These are phyloP conservation scores for Vesta saturnalis DNA, from an alignment of 2,888 invertebrate genomes.

Conservation along the genomic window DNA sequence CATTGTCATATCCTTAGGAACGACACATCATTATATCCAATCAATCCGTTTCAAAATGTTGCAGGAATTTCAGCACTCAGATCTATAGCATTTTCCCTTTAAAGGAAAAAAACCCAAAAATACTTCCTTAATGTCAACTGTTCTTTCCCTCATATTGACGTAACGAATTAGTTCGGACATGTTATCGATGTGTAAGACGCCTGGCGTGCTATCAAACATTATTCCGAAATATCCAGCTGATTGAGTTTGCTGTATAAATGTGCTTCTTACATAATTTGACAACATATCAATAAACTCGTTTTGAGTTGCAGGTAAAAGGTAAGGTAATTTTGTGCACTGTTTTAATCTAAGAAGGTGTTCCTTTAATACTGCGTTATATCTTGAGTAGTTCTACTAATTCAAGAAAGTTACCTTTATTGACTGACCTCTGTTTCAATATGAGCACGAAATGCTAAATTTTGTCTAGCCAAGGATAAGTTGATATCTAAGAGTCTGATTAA, in stretches of 20 bases:
- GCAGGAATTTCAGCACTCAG: background rate
- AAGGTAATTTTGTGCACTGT: too few relatives aligned
- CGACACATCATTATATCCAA: background rate
- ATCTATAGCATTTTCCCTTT: background rate
- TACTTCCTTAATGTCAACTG: background rate
- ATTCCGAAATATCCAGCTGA: background rate
- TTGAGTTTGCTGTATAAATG: background rate
- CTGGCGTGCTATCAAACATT: background rate
- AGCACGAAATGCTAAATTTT: background rate
- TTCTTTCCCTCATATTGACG: background rate
- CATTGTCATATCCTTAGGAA: background rate
- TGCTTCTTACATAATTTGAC: background rate
- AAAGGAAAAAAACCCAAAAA: background rate
- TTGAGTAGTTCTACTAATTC: background rate
- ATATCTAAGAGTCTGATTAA: background rate
- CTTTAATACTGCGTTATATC: too few relatives aligned
- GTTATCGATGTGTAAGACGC: background rate
- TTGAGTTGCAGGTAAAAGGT: background rate
- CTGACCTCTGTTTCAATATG: background rate
- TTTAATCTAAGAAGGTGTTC: too few relatives aligned
- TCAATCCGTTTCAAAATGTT: background rate
- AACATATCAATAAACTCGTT: background rate
- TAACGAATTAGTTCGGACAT: background rate
- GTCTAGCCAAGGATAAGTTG: background rate
- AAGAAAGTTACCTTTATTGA: conserved; percentile 3